A percentile compares a stretch with the other conserved stretches of the same genome.
Evolutionary conservation across 1,140 invertebrate genomes (phyloP).

Genomic region (Formica exsecta): DNA sequence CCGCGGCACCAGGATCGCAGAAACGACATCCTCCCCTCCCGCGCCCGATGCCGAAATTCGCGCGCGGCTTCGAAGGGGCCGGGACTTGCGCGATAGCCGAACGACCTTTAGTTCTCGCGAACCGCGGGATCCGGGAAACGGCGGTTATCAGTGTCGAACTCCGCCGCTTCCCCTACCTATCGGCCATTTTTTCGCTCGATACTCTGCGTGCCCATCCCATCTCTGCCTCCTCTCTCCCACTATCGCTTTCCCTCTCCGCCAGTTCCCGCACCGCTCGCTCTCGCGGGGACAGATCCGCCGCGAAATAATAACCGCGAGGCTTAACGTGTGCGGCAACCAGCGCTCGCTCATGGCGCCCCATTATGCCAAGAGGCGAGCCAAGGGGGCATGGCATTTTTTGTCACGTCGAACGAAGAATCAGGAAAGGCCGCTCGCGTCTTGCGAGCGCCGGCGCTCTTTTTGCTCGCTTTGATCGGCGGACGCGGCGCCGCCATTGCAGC

Average conservation of each 20-base stretch:
- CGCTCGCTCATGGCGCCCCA: slow-evolving; percentile 83
- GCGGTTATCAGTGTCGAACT: slow-evolving; percentile 15
- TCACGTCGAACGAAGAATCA: slow-evolving; percentile 72
- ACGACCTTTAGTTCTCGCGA: slow-evolving; percentile 57
- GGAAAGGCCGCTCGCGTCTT: slow-evolving; percentile 71
- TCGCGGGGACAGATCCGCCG: slow-evolving; percentile 16
- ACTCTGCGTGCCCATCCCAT: neutral
- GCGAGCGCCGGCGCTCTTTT: slow-evolving; percentile 46
- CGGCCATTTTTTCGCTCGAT: slow-evolving; percentile 64
- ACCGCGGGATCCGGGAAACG: neutral
- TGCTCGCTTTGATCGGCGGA: slow-evolving; percentile 35
- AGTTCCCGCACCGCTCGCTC: neutral
- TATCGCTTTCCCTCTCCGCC: neutral
- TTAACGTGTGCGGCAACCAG: slow-evolving; percentile 76
- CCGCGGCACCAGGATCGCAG: slow-evolving; percentile 81
- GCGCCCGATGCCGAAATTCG: slow-evolving; percentile 14
- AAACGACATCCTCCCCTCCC: slow-evolving; percentile 67
- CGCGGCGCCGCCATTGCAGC: neutral
- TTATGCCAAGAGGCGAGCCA: slow-evolving; percentile 86
- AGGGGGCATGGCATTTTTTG: slow-evolving; percentile 86
- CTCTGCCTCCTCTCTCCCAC: too few species aligned
- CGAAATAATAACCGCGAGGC: slow-evolving; percentile 79
- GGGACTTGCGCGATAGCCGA: slow-evolving; percentile 61
- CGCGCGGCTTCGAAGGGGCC: slow-evolving; percentile 12
- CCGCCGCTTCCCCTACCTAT: slow-evolving; percentile 14